Evolutionary conservation across 2,797 vertebrate species (phyloP).

Genomic region (Remorina albescens): DNA sequence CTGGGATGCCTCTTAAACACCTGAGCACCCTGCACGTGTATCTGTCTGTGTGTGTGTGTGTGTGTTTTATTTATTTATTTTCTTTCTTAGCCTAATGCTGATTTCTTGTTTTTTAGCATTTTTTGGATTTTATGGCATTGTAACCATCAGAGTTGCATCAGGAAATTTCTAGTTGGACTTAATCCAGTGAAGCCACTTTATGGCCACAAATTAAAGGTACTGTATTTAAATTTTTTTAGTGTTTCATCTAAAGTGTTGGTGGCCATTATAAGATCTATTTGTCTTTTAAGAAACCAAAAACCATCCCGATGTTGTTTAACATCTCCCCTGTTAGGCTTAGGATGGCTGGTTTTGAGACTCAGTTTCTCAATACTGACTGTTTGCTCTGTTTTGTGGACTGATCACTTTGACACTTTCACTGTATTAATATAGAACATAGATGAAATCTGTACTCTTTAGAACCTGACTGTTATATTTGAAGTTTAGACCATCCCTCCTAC

Average conservation of each 20-base stretch:
- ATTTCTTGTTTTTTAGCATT: not conserved
- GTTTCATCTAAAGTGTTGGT: no score
- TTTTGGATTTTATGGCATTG: not conserved
- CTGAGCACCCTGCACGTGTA: slow-evolving; percentile 41
- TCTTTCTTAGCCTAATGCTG: not conserved
- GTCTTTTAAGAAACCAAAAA: no score
- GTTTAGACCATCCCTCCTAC: not conserved
- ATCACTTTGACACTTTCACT: no score
- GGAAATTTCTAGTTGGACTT: not conserved
- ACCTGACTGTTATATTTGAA: not conserved
- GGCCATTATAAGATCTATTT: no score
- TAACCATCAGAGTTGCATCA: not conserved
- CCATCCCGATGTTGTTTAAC: no score
- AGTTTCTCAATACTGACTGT: no score
- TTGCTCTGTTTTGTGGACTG: no score
- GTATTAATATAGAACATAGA: no score
- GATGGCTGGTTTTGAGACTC: no score
- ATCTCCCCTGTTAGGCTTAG: not conserved
- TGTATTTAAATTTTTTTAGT: no score
- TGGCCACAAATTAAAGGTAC: not conserved
- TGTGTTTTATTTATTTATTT: no score
- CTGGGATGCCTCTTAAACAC: slow-evolving; percentile 52
- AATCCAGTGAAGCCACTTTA: not conserved
- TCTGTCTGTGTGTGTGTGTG: not conserved
- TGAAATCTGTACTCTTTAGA: not conserved